Base-by-base conservation (phyloP, 2,888 invertebrate species). In the Folsomia manolachei region DNA sequence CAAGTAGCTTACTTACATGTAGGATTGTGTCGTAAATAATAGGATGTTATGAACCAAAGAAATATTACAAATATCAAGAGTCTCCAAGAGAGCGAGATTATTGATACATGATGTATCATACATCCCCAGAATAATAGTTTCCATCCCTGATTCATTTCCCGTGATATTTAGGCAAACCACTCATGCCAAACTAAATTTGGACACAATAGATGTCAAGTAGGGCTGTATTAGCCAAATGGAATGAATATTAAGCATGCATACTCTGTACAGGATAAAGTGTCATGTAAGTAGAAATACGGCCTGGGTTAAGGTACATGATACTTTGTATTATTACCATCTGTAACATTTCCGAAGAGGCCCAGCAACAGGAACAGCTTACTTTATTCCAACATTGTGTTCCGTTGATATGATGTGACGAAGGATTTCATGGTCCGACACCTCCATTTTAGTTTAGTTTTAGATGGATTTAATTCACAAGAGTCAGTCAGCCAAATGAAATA, bases 351-450 rank as follows among this genome's bases (percentile, higher is more conserved):
- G 39, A 39, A 14, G 4, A 39, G n/a, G n/a, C 39, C 4, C 7
- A 14, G 39, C 39, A 39, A 39, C 39, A 39, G 14, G 39, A 9
- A 39, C 39, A 14, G 4, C 4, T 39, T 4, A 9, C 4, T 39
- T 4, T 39, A 39, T 39, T 39, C 4, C 14, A n/a, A 39, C 39
- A 39, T 9, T 39, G 4, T 14, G 14, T 39, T 9, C 14, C 39
- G 39, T 4, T 39, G 39, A 39, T 39, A 14, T 77, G 74, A 51
- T 68, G 71, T 69, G 71, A 72, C 67, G 64, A 72, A 53, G 75
- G 74, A 77, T 79, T 79, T 77, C 71, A 73, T 68, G 74, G 66
- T 77, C 77, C 71, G 72, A 73, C 79, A 76, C 79, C 72, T 77
- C 76, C 75, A 76, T 77, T 78, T 72, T 72, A 61, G 26, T n/a